Evolutionary conservation across 2,797 vertebrate species (phyloP).

Genomic region (Hypotaenidia okinawae): DNA sequence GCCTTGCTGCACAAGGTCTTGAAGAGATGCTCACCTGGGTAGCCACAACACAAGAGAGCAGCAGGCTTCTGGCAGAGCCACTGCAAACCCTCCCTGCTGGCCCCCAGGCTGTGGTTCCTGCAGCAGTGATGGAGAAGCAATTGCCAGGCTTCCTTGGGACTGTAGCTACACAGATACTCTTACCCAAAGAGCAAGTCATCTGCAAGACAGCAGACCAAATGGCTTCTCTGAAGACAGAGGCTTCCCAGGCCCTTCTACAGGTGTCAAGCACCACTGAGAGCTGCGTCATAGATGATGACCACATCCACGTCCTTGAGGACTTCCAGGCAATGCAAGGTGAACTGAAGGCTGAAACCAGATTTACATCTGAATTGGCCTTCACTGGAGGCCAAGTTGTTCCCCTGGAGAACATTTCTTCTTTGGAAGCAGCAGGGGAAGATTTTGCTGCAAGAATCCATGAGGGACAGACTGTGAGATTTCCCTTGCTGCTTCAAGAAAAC

Average conservation of each 20-base stretch:
- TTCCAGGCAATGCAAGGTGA: constrained; percentile 73
- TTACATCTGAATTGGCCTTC: constrained; percentile 78
- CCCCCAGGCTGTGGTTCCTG: constrained; percentile 70
- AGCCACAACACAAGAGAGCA: constrained; percentile 79
- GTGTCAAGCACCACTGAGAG: constrained; percentile 78
- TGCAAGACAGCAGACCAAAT: constrained; percentile 75
- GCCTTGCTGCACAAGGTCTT: constrained; percentile 74
- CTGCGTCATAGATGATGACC: constrained; percentile 76
- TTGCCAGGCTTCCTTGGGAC: constrained; percentile 78
- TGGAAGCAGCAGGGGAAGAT: constrained; percentile 83
- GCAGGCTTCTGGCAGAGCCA: constrained; percentile 75
- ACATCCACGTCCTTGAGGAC: constrained; percentile 74
- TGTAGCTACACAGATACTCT: constrained; percentile 75
- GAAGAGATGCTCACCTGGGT: constrained; percentile 79
- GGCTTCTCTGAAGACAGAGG: constrained; percentile 84
- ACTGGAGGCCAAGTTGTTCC: constrained; percentile 78
- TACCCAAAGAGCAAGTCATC: constrained; percentile 83
- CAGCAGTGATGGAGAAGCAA: constrained; percentile 71
- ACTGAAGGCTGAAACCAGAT: constrained; percentile 76
- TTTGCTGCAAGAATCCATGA: constrained; percentile 86
- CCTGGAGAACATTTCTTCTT: constrained; percentile 78
- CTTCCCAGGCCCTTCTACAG: constrained; percentile 79
- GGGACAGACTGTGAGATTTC: constrained; percentile 85
- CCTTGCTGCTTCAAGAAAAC: constrained; percentile 86
- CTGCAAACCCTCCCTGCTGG: constrained; percentile 75